Conservation (phyloP, 2,113 vertebrate species). For the Mionectes macconnelli region DNA sequence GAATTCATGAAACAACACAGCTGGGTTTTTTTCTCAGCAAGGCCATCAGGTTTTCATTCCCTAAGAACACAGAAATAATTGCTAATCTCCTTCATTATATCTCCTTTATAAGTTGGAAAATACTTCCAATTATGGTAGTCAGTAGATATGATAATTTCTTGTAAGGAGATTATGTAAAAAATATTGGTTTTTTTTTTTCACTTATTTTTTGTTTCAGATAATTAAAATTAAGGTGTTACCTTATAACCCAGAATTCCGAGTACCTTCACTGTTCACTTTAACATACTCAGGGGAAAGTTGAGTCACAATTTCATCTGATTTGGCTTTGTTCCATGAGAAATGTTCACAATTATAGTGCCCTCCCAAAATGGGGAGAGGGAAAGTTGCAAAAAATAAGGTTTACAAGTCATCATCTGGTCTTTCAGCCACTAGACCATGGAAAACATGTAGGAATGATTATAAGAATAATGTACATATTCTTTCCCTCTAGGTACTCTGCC, state of each 20-base stretch:
- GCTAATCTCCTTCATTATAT: background rate
- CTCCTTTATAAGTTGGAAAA: background rate
- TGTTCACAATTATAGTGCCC: fast-evolving
- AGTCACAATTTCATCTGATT: background rate
- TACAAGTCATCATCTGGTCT: background rate
- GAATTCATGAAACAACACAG: conserved; percentile 5
- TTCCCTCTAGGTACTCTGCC: background rate
- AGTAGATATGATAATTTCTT: background rate
- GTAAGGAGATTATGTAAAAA: background rate
- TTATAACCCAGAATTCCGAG: background rate
- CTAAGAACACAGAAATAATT: background rate
- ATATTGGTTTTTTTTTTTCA: fast-evolving
- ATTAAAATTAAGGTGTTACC: background rate
- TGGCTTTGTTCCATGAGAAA: background rate
- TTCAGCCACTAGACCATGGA: background rate
- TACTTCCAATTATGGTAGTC: background rate
- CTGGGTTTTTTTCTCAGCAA: background rate
- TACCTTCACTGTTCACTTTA: background rate
- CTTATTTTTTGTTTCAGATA: background rate
- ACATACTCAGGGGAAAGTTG: background rate
- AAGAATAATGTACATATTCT: background rate
- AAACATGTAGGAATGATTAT: background rate
- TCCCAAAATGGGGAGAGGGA: fast-evolving
- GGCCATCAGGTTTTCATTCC: background rate
- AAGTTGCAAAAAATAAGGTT: background rate